Evolutionary conservation across 37 sponge, comb jelly and placozoan genomes (phyloP), one percentile per base, ranked within the genome.

Genomic region (Mnemiopsis leidyi): DNA sequence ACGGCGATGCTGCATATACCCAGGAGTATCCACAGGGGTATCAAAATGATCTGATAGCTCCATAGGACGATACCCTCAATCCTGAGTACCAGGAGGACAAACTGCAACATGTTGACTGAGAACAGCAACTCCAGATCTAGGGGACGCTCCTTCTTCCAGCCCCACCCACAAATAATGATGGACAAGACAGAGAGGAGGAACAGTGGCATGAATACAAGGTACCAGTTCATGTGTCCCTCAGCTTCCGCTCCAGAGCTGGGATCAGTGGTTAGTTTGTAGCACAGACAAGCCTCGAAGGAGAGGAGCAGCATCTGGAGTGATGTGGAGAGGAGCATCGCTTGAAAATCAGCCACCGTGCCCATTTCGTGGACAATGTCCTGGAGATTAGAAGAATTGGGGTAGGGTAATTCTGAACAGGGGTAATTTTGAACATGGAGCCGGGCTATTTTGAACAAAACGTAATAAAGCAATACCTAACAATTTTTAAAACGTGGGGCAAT

Each of bases 91-190:
- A 85, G 32, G 23, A 85, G 90, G 26, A 85, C 90, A 30, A 85
- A 85, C 67, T 85, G 90, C 38, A 85, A 25, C 36, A 85, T 26
- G 67, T 85, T 85, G 40, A 85, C 90, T 2, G 90, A 85, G 90
- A 85, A 85, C 29, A 85, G 67, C 3, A 85, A 67, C 36, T 85
- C 90, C 3, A 85, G 90, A n/a, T 85, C 90, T 18, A 85, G 67
- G 23, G 90, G 90, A 0, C 90, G 90, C 36, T 85, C 90, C 90
- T 85, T 85, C 90, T 85, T 85, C 90, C 90, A 85, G 67, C 90
- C 90, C 90, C 90, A 85, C 67, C 48, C 90, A 39, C 90, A 85
- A 7, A 85, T 85, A 25, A 85, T 40, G 67, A 85, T 40, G 68
- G 90, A 85, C 13, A 85, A 67, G n/a, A 33, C 90, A 3, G 90